Evolutionary conservation across 2,888 invertebrate genomes (phyloP).

Genomic region (Limnephilus lunatus): DNA sequence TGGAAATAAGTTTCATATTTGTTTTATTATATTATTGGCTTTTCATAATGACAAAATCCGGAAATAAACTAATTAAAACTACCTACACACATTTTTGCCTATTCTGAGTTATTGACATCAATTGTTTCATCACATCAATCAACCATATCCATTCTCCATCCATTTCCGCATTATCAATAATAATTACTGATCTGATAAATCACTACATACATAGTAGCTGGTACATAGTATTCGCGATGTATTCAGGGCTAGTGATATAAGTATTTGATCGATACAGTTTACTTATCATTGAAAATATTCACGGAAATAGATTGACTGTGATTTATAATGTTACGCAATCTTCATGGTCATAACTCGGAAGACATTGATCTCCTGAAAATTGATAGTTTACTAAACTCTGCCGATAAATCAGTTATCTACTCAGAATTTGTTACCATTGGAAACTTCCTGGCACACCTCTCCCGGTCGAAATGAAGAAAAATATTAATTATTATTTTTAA

Average conservation of each 20-base stretch:
- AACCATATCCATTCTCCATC: not conserved
- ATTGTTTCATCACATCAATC: not conserved
- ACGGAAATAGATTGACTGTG: not conserved
- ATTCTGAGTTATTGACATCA: not conserved
- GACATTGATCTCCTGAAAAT: not conserved
- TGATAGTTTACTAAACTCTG: too few relatives aligned
- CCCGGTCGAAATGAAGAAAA: too few relatives aligned
- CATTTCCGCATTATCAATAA: not conserved
- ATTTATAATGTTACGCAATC: not conserved
- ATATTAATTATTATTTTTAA: not conserved
- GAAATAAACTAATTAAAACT: not conserved
- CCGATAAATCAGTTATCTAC: too few relatives aligned
- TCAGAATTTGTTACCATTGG: not conserved
- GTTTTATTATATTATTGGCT: too few relatives aligned
- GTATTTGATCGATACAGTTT: not conserved
- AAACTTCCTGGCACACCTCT: not conserved
- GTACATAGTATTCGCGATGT: not conserved
- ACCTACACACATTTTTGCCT: not conserved
- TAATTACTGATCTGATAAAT: not conserved
- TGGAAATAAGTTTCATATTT: too few relatives aligned
- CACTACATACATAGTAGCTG: not conserved
- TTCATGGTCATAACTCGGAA: not conserved
- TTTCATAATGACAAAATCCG: not conserved
- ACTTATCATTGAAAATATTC: not conserved
- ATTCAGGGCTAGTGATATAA: not conserved